These are phyloP conservation scores for Polypedilum vanderplanki DNA, from an alignment of 1,140 invertebrate species.

Conservation along the genomic window DNA sequence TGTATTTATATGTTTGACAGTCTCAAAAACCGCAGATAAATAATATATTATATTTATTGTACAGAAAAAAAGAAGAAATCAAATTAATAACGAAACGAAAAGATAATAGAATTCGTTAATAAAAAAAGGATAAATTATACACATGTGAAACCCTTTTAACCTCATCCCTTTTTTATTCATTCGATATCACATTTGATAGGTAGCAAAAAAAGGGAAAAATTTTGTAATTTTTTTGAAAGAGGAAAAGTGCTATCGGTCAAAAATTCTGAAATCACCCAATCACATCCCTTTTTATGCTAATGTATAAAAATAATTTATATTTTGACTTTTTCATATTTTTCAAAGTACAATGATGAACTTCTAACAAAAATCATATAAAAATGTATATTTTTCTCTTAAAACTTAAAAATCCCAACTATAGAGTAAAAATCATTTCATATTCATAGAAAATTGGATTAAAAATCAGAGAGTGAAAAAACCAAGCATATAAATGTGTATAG, in stretches of 20 bases:
- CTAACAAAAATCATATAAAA: too few relatives aligned
- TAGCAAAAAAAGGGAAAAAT: background rate
- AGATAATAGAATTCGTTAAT: conserved; percentile 29
- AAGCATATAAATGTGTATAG: too few relatives aligned
- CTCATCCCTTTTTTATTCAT: background rate
- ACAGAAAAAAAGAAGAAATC: background rate
- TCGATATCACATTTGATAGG: background rate
- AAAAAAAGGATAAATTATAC: conserved; percentile 24
- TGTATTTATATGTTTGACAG: conserved; percentile 27
- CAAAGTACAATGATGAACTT: background rate
- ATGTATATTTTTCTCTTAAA: background rate
- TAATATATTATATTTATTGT: conserved; percentile 10
- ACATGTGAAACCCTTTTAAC: background rate
- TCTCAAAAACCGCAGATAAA: conserved; percentile 18
- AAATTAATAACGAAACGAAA: conserved; percentile 27
- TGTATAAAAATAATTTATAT: background rate
- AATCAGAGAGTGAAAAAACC: background rate
- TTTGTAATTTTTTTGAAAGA: conserved; percentile 2
- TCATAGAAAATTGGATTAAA: conserved; percentile 29
- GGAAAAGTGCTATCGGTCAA: conserved; percentile 9
- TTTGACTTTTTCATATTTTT: background rate
- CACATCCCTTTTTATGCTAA: conserved; percentile 17
- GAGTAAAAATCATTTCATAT: background rate
- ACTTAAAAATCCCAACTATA: too few relatives aligned
- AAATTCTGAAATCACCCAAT: conserved; percentile 6